Evolutionary conservation across 2,113 vertebrate species (phyloP).

Genomic region (Pygoscelis antarcticus): DNA sequence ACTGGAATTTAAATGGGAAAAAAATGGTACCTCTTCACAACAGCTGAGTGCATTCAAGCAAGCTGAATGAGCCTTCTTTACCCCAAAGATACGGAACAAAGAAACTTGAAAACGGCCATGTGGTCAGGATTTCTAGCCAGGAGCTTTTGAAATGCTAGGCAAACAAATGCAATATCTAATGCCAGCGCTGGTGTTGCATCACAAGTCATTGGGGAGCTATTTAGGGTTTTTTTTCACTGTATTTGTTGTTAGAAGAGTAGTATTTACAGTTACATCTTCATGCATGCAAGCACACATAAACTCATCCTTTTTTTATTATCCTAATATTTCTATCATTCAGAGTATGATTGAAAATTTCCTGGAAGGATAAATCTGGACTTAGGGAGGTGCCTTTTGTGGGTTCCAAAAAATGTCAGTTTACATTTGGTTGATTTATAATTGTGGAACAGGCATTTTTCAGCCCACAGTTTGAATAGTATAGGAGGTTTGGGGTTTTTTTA

Average conservation of each 20-base stretch:
- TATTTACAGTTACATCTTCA: background rate
- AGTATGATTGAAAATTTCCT: slow-evolving; percentile 52
- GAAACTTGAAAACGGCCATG: background rate
- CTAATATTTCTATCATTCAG: background rate
- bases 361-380: slow-evolving; percentile 12
- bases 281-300: background rate
- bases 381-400: slow-evolving; percentile 10
- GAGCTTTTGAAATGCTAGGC: slow-evolving; percentile 34
- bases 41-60: background rate
- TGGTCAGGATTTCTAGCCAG: background rate
- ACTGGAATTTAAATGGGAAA: background rate
- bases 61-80: background rate
- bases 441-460: slow-evolving; percentile 12
- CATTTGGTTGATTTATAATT: slow-evolving; percentile 28
- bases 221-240: background rate
- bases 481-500: background rate
- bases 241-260: background rate
- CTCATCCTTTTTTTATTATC: background rate
- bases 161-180: slow-evolving; percentile 13
- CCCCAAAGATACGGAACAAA: background rate
- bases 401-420: slow-evolving; percentile 24
- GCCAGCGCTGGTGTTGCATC: slow-evolving; percentile 22
- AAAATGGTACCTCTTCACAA: background rate
- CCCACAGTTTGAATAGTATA: slow-evolving; percentile 2
- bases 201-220: background rate